phyloP scores from a whole-genome alignment of 2,113 vertebrate species.

The Ctenodactylus gundi region DNA sequence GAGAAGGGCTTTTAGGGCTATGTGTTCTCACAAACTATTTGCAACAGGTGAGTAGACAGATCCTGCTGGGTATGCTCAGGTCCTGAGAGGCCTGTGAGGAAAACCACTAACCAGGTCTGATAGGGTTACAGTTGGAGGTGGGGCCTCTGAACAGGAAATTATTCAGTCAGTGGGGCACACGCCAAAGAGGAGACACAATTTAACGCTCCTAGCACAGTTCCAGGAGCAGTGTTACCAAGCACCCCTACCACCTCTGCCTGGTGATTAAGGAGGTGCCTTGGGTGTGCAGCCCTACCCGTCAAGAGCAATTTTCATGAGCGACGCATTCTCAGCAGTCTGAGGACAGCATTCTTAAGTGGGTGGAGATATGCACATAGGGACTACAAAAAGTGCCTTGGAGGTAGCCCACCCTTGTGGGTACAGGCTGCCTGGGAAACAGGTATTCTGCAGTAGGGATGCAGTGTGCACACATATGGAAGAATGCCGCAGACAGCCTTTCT shows the following conservation, averaged over 20 bases:
- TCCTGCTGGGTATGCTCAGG: not conserved
- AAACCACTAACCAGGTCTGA: not conserved
- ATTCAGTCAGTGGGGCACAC: not conserved
- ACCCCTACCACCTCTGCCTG: not conserved
- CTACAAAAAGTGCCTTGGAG: no score
- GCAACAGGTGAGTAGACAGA: not conserved
- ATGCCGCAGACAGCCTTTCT: not conserved
- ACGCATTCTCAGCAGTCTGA: not conserved
- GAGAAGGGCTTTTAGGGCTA: not conserved
- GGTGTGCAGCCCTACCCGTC: not conserved
- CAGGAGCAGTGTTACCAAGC: not conserved
- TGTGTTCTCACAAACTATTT: not conserved
- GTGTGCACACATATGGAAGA: no score
- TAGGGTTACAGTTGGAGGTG: not conserved
- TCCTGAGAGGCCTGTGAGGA: not conserved
- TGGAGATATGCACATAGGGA: accelerated
- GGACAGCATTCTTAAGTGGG: not conserved
- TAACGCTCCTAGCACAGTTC: not conserved
- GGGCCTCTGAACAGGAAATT: not conserved
- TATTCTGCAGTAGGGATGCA: not conserved
- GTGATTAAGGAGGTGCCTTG: not conserved
- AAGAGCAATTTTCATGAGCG: not conserved
- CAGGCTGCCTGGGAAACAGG: not conserved
- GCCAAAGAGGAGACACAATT: not conserved
- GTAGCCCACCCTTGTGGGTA: not conserved